Conservation (phyloP, 2,888 invertebrate species). For the Nebria brevicollis region DNA sequence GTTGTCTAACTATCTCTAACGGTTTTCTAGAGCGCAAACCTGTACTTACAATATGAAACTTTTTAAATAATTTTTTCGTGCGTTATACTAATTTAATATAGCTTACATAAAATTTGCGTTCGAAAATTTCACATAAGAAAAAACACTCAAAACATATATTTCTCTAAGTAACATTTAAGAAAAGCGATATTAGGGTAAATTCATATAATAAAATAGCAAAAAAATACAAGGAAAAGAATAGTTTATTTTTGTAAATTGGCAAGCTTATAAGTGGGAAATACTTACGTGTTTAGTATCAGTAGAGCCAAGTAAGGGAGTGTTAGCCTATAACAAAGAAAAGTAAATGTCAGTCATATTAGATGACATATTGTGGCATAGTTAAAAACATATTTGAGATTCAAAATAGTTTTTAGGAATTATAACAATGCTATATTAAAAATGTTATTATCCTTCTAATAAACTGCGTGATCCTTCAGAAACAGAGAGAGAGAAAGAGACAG, state of each 20-base stretch:
- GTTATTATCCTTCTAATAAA: background rate
- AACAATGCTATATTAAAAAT: background rate
- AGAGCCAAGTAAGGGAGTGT: constrained; percentile 72
- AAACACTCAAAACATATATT: too few relatives aligned
- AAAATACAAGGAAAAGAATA: background rate
- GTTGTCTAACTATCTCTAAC: too few relatives aligned
- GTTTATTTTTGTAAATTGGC: background rate
- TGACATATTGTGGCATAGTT: background rate
- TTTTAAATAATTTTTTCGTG: too few relatives aligned
- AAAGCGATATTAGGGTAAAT: too few relatives aligned
- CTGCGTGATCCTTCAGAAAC: too few relatives aligned
- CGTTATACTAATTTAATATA: too few relatives aligned
- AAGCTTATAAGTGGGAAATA: constrained; percentile 50
- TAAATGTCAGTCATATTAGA: constrained; percentile 54
- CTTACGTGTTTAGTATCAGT: constrained; percentile 70
- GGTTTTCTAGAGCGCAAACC: too few relatives aligned
- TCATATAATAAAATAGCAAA: too few relatives aligned
- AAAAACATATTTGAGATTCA: background rate
- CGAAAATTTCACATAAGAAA: background rate
- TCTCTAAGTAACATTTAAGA: too few relatives aligned
- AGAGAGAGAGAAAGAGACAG: too few relatives aligned
- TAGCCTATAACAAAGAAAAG: constrained; percentile 71
- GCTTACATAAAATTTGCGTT: background rate
- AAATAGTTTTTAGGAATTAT: background rate
- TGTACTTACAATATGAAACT: too few relatives aligned